Conservation (phyloP, 2,888 invertebrate genomes). For the Drosophila macrospina region DNA sequence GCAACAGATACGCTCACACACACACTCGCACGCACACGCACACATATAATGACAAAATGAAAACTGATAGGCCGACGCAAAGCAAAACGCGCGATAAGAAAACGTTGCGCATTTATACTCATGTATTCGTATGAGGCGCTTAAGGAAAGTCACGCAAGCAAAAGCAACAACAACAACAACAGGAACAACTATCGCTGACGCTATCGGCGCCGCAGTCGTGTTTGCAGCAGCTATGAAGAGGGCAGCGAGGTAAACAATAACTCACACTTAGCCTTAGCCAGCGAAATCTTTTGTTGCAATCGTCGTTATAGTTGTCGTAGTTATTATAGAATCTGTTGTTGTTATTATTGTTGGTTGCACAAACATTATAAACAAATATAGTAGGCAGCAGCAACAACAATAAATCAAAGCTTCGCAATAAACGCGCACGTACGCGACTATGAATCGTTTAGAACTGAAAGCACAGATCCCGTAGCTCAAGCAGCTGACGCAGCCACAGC, state of each 20-base stretch:
- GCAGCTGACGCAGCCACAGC: constrained; percentile 35
- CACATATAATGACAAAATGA: constrained; percentile 32
- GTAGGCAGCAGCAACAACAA: constrained; percentile 40
- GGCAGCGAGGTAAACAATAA: constrained; percentile 19
- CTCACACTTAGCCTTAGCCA: constrained; percentile 61
- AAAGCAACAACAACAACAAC: constrained; percentile 7
- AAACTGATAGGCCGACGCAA: constrained; percentile 57
- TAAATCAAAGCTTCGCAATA: constrained; percentile 48
- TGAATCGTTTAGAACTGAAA: constrained; percentile 67
- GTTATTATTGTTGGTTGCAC: constrained; percentile 50
- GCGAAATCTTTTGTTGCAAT: constrained; percentile 56
- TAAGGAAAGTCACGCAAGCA: constrained; percentile 58
- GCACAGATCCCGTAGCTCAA: constrained; percentile 24
- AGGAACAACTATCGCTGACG: background rate
- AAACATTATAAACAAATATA: constrained; percentile 69
- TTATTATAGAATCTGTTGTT: constrained; percentile 19
- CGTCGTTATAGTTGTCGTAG: constrained; percentile 24
- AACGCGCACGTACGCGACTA: constrained; percentile 67
- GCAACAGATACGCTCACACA: constrained; percentile 44
- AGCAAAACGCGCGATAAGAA: constrained; percentile 68
- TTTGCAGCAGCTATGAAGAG: background rate
- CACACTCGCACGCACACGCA: constrained; percentile 24
- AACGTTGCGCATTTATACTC: constrained; percentile 71
- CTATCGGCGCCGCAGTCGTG: constrained; percentile 10
- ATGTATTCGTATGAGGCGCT: constrained; percentile 32